A percentile compares a stretch with the other conserved stretches of the same genome.
Evolutionary conservation across 2,888 invertebrate genomes (phyloP).

Genomic region (Microctonus brassicae): DNA sequence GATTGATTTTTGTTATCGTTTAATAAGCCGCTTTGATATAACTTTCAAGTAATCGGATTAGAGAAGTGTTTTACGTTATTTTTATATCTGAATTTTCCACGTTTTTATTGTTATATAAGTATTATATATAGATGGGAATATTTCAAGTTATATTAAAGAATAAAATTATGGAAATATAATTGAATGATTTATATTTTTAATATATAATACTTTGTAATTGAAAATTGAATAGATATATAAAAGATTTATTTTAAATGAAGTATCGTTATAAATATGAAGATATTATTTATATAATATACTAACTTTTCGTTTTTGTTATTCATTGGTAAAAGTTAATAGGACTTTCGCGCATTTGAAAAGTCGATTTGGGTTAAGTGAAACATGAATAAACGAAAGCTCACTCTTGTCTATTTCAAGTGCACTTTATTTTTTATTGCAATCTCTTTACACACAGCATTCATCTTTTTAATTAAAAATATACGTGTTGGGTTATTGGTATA

Average conservation of each 20-base stretch:
- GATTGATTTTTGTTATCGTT: background rate
- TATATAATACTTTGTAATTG: too few relatives aligned
- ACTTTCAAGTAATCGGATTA: background rate
- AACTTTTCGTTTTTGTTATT: background rate
- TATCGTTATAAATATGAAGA: too few relatives aligned
- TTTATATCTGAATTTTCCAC: background rate
- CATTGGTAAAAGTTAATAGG: conserved; percentile 17
- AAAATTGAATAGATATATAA: too few relatives aligned
- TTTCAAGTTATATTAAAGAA: too few relatives aligned
- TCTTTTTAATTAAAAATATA: conserved; percentile 21
- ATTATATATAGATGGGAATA: too few relatives aligned
- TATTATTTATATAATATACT: too few relatives aligned
- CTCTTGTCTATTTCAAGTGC: conserved; percentile 4
- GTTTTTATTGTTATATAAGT: too few relatives aligned
- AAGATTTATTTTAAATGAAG: too few relatives aligned
- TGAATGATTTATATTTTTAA: too few relatives aligned
- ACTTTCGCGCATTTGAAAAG: conserved; percentile 1
- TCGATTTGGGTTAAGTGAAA: conserved; percentile 34
- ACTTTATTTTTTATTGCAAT: conserved; percentile 21
- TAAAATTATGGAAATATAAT: too few relatives aligned
- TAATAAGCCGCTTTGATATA: background rate
- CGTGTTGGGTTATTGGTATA: conserved; percentile 15
- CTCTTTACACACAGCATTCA: background rate
- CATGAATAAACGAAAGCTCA: conserved; percentile 34
- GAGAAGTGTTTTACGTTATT: background rate